Evolutionary conservation across 2,113 vertebrate species (phyloP).

Genomic region (Embiotoca jacksoni): DNA sequence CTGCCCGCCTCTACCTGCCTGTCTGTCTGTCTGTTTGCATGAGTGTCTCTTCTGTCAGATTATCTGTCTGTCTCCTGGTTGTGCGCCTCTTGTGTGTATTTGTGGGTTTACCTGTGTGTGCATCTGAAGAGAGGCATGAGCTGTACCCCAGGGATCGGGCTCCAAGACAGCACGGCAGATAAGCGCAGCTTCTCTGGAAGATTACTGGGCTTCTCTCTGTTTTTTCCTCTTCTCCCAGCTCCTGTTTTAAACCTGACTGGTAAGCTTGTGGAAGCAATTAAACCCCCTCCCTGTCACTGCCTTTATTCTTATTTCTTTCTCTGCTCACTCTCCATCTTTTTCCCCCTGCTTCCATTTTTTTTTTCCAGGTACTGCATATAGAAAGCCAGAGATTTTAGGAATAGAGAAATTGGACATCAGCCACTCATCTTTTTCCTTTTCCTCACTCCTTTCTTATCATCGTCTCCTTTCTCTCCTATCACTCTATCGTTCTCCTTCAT

Average conservation of each 20-base stretch:
- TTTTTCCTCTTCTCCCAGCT: slow-evolving; percentile 4
- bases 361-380: slow-evolving; percentile 1
- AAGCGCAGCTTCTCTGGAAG: slow-evolving; percentile 63
- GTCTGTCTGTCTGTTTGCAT: slow-evolving; percentile 31
- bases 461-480: slow-evolving; percentile 14
- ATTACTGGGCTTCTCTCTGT: slow-evolving; percentile 52
- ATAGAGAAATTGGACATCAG: slow-evolving; percentile 43
- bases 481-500: slow-evolving; percentile 26
- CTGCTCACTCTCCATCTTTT: not conserved
- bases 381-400: slow-evolving; percentile 9
- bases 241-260: slow-evolving; percentile 36
- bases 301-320: slow-evolving; percentile 35
- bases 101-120: slow-evolving; percentile 24
- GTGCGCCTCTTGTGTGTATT: slow-evolving; percentile 16
- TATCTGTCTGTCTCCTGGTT: slow-evolving; percentile 20
- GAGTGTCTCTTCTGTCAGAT: slow-evolving; percentile 18
- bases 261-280: slow-evolving; percentile 57
- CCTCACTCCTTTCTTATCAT: slow-evolving; percentile 28
- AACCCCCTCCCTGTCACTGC: slow-evolving; percentile 21
- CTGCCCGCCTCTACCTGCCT: slow-evolving; percentile 22
- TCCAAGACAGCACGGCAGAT: slow-evolving; percentile 53
- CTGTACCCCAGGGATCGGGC: slow-evolving; percentile 48
- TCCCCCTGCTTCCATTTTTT: slow-evolving; percentile 4
- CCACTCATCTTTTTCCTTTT: slow-evolving; percentile 13
- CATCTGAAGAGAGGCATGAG: slow-evolving; percentile 22